Evolutionary conservation across 2,113 vertebrate genomes (phyloP).

Genomic region (Elephantulus edwardii): DNA sequence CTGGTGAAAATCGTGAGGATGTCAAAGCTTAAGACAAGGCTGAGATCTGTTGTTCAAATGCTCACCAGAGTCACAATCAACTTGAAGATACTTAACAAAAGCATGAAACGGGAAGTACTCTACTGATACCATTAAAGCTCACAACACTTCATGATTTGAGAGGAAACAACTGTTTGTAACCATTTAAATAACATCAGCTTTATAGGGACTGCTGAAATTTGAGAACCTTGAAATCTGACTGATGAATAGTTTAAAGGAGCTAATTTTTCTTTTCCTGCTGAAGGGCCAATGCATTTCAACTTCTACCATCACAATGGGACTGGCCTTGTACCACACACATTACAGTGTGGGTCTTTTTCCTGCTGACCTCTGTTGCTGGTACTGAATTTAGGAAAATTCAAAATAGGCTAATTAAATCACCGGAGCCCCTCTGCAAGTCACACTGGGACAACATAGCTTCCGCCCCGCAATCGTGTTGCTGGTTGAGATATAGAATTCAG

Average conservation of each 20-base stretch:
- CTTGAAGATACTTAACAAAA: no score
- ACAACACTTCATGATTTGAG: neutral
- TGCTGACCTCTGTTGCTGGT: slow-evolving; percentile 43
- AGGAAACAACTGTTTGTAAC: neutral
- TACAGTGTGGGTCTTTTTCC: neutral
- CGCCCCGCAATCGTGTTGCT: no score
- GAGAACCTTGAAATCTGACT: neutral
- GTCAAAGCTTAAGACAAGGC: no score
- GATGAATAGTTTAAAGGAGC: neutral
- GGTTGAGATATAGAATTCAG: slow-evolving; percentile 71
- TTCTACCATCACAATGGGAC: slow-evolving; percentile 54
- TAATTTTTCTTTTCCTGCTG: neutral
- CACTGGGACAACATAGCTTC: slow-evolving; percentile 73
- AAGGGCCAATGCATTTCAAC: slow-evolving; percentile 46
- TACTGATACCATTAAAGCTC: neutral
- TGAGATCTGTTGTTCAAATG: no score
- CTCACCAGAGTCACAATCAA: no score
- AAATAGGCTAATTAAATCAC: slow-evolving; percentile 77
- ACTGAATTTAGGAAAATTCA: slow-evolving; percentile 67
- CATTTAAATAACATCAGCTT: neutral
- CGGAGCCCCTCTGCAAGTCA: slow-evolving; percentile 62
- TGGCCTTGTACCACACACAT: slow-evolving; percentile 36
- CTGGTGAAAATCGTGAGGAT: no score
- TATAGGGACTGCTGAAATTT: neutral
- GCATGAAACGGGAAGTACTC: neutral